Evolutionary conservation across 2,113 vertebrate genomes (phyloP).

Genomic region (Acrocephalus kingi): DNA sequence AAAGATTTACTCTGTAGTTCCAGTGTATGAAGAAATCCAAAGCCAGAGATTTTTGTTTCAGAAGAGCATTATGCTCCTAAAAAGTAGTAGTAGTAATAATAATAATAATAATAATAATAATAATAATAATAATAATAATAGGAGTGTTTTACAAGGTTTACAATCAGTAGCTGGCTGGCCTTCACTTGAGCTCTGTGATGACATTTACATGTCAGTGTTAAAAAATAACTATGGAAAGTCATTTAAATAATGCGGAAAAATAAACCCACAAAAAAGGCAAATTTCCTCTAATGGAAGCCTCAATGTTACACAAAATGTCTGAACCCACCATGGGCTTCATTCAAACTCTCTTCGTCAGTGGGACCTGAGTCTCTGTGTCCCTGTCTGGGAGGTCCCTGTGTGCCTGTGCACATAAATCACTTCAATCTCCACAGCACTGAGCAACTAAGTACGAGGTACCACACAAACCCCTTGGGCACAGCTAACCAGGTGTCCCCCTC

Average conservation of each 20-base stretch:
- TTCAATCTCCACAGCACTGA: not conserved
- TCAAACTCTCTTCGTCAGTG: not conserved
- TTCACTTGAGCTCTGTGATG: not conserved
- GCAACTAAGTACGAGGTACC: not conserved
- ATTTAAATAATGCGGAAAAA: not conserved
- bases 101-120: not conserved
- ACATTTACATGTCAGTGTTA: not conserved
- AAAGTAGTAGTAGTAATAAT: not conserved
- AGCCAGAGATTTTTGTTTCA: not conserved
- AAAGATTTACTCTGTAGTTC: not conserved
- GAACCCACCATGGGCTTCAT: not conserved
- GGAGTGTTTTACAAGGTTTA: not conserved
- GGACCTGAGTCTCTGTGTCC: rapidly evolving
- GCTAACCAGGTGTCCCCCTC: not conserved
- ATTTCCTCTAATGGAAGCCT: not conserved
- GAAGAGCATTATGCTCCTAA: not conserved
- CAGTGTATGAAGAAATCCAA: not conserved
- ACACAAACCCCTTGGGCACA: not conserved
- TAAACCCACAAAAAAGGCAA: not conserved
- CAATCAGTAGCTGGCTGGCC: not conserved
- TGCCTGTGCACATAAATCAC: not conserved
- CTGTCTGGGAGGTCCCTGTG: rapidly evolving
- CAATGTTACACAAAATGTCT: not conserved
- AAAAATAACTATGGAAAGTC: not conserved
- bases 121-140: not conserved